A percentile compares a stretch with the other conserved stretches of the same genome.
Evolutionary conservation across 2,888 invertebrate genomes (phyloP).

Genomic region (Ceraclea dissimilis): DNA sequence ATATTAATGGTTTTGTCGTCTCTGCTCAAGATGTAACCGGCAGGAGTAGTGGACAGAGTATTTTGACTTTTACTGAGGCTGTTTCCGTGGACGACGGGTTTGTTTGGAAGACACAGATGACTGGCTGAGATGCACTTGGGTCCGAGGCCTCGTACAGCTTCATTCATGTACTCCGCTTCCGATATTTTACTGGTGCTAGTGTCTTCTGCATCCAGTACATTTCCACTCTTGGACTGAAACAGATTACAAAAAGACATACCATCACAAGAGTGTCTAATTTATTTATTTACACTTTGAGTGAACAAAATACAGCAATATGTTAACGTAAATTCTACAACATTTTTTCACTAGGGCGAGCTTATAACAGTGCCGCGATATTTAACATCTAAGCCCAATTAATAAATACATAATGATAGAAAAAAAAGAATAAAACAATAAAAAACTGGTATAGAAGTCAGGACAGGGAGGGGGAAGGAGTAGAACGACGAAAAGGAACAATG

Average conservation of each 20-base stretch:
- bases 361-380: too few relatives aligned
- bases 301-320: too few relatives aligned
- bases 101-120: conserved; percentile 31
- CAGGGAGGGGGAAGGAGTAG: too few relatives aligned
- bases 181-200: not conserved
- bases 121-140: conserved; percentile 44
- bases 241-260: not conserved
- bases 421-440: too few relatives aligned
- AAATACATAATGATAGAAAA: too few relatives aligned
- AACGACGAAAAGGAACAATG: too few relatives aligned
- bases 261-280: not conserved
- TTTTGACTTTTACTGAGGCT: conserved; percentile 32
- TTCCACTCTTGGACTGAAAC: conserved; percentile 24
- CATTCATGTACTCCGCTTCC: not conserved
- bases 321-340: too few relatives aligned
- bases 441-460: too few relatives aligned
- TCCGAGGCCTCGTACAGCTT: conserved; percentile 18
- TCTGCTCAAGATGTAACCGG: conserved; percentile 39
- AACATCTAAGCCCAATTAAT: too few relatives aligned
- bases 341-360: too few relatives aligned
- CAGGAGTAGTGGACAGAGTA: conserved; percentile 32
- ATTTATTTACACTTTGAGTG: too few relatives aligned
- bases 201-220: conserved; percentile 13
- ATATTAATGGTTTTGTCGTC: conserved; percentile 32
- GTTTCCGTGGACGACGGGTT: conserved; percentile 26